Evolutionary conservation across 2,113 vertebrate genomes (phyloP).

Genomic region (Jaculus jaculus): DNA sequence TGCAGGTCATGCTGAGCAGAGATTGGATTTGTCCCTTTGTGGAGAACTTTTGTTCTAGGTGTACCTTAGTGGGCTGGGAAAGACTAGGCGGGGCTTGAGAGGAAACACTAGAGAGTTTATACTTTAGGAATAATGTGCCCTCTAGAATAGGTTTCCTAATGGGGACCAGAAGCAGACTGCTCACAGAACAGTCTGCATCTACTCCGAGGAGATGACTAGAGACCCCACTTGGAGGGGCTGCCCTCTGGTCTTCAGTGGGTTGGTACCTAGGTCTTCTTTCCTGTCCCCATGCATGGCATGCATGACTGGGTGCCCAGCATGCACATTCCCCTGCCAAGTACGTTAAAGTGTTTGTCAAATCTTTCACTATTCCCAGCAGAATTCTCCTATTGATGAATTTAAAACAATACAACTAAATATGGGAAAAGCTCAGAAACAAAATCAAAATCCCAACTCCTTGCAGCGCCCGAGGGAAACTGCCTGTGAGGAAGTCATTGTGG

Average conservation of each 20-base stretch:
- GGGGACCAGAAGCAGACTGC: not conserved
- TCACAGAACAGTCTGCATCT: not conserved
- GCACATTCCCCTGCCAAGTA: not conserved
- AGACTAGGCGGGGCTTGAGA: not conserved
- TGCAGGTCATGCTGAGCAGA: not conserved
- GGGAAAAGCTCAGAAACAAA: conserved; percentile 2
- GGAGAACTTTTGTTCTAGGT: not conserved
- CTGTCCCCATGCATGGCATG: not conserved
- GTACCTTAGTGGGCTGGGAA: not conserved
- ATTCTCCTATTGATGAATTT: not conserved
- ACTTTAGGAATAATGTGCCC: not conserved
- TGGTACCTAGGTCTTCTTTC: fast-evolving
- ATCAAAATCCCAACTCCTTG: not conserved
- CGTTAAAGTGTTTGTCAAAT: not conserved
- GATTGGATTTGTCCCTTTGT: not conserved
- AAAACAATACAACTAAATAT: not conserved
- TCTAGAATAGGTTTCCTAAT: not conserved
- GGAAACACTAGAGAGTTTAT: not conserved
- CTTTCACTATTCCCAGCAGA: not conserved
- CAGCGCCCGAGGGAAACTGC: not conserved
- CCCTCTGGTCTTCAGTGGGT: not conserved
- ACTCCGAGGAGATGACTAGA: not conserved
- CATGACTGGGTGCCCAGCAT: not conserved
- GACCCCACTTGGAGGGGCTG: not conserved
- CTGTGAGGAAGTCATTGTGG: not conserved